Percentiles rank a stretch among this genome's conserved stretches.
These are phyloP conservation scores for Charaxes varanes DNA, from an alignment of 1,140 invertebrate species.

Conservation along the genomic window DNA sequence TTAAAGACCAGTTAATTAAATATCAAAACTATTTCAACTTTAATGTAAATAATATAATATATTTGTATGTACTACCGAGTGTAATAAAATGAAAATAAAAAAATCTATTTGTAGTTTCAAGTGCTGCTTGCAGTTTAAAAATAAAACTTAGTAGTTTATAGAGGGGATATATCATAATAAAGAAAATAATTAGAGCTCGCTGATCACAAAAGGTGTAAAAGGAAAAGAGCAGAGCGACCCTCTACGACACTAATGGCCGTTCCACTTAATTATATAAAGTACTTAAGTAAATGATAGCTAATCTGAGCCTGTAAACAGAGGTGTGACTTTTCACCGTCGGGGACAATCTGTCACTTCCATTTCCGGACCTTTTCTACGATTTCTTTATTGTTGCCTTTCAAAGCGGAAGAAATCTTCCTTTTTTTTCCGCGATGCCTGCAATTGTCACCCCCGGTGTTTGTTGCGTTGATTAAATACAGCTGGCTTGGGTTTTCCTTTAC, in stretches of 20 bases:
- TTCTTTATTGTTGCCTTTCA: conserved; percentile 66
- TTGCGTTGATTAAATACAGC: conserved; percentile 63
- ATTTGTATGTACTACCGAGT: no score
- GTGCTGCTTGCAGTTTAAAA: no score
- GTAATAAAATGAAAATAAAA: no score
- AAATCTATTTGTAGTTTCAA: no score
- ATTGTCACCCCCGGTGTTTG: conserved; percentile 66
- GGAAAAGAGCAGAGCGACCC: conserved; percentile 26
- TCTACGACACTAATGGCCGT: conserved; percentile 45
- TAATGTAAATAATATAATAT: no score
- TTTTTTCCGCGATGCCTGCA: conserved; percentile 46
- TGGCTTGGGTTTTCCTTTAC: conserved; percentile 32
- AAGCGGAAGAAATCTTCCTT: conserved; percentile 61
- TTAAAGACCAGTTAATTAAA: no score
- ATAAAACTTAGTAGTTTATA: no score
- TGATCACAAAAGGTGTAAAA: conserved; percentile 8
- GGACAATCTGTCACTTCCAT: conserved; percentile 69
- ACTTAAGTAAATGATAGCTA: conserved; percentile 72
- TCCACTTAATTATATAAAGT: conserved; percentile 69
- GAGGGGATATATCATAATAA: no score
- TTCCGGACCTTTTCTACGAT: conserved; percentile 55
- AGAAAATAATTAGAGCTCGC: conserved; percentile 12
- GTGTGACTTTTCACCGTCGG: conserved; percentile 69
- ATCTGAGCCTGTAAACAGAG: conserved; percentile 64
- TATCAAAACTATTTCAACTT: no score